Percentiles rank a stretch among this genome's conserved stretches.
Evolutionary conservation across 2,113 vertebrate species (phyloP).

Genomic region (Puntigrus tetrazona): DNA sequence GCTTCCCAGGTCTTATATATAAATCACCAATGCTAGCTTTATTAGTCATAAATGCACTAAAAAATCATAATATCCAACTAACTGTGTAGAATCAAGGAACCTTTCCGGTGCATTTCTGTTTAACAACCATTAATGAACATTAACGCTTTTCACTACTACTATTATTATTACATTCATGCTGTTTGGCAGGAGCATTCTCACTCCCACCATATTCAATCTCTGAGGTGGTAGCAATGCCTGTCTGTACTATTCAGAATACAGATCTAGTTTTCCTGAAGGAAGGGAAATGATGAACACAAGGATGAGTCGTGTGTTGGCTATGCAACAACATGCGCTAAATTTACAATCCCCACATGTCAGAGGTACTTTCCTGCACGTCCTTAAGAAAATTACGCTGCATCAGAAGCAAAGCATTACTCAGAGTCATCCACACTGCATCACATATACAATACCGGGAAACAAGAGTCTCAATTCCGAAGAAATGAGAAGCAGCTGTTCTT

Average conservation of each 20-base stretch:
- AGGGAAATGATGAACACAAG: background rate
- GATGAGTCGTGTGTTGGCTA: constrained; percentile 6
- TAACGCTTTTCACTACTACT: background rate
- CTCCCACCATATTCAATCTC: background rate
- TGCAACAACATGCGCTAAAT: background rate
- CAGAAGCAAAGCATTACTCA: constrained; percentile 23
- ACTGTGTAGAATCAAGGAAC: background rate
- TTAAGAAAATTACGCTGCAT: constrained; percentile 21
- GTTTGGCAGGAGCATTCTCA: background rate
- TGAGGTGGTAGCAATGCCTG: constrained; percentile 20
- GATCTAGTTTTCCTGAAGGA: constrained; percentile 25
- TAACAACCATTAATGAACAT: background rate
- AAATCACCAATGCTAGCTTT: background rate
- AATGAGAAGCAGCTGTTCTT: constrained; percentile 2
- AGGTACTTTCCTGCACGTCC: background rate
- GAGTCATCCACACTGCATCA: background rate
- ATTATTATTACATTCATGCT: background rate
- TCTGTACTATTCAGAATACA: constrained; percentile 39
- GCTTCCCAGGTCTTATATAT: no score
- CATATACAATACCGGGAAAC: background rate
- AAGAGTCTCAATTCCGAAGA: background rate
- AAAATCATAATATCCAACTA: no score
- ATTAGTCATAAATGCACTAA: background rate
- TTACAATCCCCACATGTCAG: constrained; percentile 18
- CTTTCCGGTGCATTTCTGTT: background rate